Evolutionary conservation across 1,140 invertebrate species (phyloP).

Genomic region (Hylyphantes graminicola): DNA sequence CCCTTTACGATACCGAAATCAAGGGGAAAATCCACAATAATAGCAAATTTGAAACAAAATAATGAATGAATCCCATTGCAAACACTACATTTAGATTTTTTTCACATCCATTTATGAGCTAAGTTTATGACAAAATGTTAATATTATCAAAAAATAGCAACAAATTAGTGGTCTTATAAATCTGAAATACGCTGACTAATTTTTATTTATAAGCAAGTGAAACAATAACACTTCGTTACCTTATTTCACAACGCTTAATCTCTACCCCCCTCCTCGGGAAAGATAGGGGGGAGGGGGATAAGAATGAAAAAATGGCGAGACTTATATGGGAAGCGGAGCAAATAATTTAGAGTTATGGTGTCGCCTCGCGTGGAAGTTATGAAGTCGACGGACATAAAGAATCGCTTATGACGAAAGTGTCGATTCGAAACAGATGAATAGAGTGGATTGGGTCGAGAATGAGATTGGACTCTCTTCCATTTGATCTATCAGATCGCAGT

Average conservation of each 20-base stretch:
- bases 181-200: too few relatives aligned
- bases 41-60: too few relatives aligned
- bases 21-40: too few relatives aligned
- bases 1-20: too few relatives aligned
- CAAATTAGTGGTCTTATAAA: too few relatives aligned
- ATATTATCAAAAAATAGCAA: too few relatives aligned
- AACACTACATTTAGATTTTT: too few relatives aligned
- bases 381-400: slow-evolving; percentile 52
- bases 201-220: too few relatives aligned
- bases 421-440: slow-evolving; percentile 44
- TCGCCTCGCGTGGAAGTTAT: slow-evolving; percentile 45
- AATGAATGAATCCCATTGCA: too few relatives aligned
- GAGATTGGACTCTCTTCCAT: slow-evolving; percentile 2
- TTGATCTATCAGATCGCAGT: neutral
- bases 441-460: slow-evolving; percentile 22
- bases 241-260: neutral
- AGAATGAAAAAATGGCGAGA: slow-evolving; percentile 22
- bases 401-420: slow-evolving; percentile 53
- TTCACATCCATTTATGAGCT: too few relatives aligned
- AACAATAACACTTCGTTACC: too few relatives aligned
- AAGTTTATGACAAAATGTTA: too few relatives aligned
- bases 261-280: slow-evolving; percentile 4
- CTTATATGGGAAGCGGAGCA: slow-evolving; percentile 51
- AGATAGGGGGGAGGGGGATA: neutral
- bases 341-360: slow-evolving; percentile 56